phyloP scores from a whole-genome alignment of 2,113 vertebrate species.

The Taxidea taxus region DNA sequence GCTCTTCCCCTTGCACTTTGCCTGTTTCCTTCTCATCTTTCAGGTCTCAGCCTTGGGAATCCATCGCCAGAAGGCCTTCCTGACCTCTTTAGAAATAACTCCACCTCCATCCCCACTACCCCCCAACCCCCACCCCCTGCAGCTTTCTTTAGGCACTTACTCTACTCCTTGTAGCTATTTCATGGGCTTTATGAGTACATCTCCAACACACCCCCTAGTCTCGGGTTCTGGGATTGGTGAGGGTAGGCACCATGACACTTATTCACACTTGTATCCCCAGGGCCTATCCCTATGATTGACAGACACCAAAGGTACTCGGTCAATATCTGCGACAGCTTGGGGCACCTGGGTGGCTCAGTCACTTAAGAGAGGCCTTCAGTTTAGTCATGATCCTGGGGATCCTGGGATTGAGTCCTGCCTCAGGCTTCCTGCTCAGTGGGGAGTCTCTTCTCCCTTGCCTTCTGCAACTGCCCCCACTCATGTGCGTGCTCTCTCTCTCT shows the following conservation, averaged over 20 bases:
- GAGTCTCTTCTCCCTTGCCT: not conserved
- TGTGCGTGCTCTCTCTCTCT: not conserved
- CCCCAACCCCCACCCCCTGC: not conserved
- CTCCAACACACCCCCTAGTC: not conserved
- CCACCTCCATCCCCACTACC: too few species aligned
- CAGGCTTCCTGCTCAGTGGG: not conserved
- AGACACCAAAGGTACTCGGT: not conserved
- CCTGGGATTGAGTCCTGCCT: not conserved
- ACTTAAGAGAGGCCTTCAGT: not conserved
- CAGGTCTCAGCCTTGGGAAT: not conserved
- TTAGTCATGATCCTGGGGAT: not conserved
- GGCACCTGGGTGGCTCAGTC: not conserved
- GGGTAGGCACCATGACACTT: not conserved
- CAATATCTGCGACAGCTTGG: too few species aligned
- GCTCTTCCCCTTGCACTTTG: not conserved
- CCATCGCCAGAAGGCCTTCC: not conserved
- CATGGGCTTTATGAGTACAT: accelerated
- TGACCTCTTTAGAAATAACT: not conserved
- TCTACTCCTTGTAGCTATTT: not conserved
- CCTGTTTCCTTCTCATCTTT: not conserved
- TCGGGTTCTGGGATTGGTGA: not conserved
- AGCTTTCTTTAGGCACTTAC: not conserved
- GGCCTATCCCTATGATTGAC: too few species aligned
- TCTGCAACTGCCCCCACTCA: not conserved
- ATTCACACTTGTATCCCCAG: not conserved